phyloP scores from a whole-genome alignment of 2,113 vertebrate genomes.

The Chitala chitala region DNA sequence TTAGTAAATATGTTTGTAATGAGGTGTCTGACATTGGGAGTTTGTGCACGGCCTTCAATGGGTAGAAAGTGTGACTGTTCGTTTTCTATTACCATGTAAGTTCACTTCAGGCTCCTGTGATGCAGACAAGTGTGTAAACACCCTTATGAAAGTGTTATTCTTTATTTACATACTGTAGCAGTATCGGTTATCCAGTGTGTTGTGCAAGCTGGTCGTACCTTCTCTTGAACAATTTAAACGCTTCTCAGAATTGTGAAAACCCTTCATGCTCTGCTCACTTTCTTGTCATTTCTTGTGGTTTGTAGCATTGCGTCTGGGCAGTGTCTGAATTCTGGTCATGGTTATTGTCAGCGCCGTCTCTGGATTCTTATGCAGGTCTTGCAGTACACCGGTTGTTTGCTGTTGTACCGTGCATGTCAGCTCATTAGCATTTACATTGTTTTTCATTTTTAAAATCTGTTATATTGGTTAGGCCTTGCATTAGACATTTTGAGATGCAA shows the following conservation, averaged over 20 bases:
- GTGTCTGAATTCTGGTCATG: background rate
- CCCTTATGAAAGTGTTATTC: background rate
- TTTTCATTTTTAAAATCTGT: background rate
- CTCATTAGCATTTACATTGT: background rate
- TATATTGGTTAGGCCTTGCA: background rate
- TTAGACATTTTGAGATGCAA: background rate
- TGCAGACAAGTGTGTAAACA: background rate
- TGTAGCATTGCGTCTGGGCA: background rate
- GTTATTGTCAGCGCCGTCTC: background rate
- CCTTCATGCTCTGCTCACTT: too few relatives aligned
- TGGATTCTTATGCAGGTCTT: background rate
- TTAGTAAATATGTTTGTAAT: conserved; percentile 3
- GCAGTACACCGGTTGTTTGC: background rate
- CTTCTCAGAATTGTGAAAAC: too few relatives aligned
- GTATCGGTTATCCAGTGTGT: too few relatives aligned
- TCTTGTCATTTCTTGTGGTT: too few relatives aligned
- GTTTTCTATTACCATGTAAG: too few relatives aligned
- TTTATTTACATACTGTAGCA: background rate
- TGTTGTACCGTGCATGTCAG: background rate
- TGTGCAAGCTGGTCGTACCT: too few relatives aligned
- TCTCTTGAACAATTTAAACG: too few relatives aligned
- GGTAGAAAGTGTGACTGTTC: background rate
- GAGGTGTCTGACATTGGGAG: conserved; percentile 1
- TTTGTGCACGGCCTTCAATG: background rate
- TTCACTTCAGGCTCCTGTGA: background rate